Evolutionary conservation across 1,140 invertebrate species (phyloP).

Genomic region (Ladona fulva): DNA sequence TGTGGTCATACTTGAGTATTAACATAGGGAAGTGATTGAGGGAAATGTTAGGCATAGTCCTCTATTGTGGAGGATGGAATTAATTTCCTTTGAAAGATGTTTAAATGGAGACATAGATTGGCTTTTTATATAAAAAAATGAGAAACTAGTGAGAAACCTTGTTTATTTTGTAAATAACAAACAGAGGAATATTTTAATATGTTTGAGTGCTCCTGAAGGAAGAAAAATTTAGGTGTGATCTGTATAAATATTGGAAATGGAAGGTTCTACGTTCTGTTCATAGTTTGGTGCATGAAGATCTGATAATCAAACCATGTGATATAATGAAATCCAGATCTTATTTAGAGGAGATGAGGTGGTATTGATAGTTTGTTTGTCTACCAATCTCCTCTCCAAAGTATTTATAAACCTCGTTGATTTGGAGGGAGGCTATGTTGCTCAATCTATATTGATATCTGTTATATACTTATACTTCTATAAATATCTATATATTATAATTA

Average conservation of each 20-base stretch:
- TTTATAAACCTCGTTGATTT: constrained; percentile 7
- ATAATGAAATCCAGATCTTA: constrained; percentile 5
- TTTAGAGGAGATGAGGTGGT: background rate
- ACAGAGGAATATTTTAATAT: background rate
- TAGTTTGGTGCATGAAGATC: constrained; percentile 9
- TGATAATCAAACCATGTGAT: constrained; percentile 7
- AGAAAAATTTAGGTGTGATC: background rate
- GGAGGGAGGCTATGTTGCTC: constrained; percentile 6
- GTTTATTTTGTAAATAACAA: constrained; percentile 5
- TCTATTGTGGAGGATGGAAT: background rate
- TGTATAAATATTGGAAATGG: background rate
- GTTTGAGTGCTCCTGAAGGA: background rate
- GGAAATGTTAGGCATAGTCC: background rate
- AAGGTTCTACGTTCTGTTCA: background rate
- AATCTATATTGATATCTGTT: constrained; percentile 3
- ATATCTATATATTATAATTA: constrained; percentile 11
- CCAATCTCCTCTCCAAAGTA: constrained; percentile 8
- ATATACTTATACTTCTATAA: constrained; percentile 8
- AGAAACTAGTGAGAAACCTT: constrained; percentile 6
- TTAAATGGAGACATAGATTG: background rate
- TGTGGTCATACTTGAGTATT: background rate
- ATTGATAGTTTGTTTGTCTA: background rate
- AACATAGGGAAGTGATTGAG: background rate
- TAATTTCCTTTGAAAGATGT: background rate
- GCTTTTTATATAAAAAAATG: background rate